Evolutionary conservation across 1,140 invertebrate species (phyloP).

Genomic region (Ips typographus): DNA sequence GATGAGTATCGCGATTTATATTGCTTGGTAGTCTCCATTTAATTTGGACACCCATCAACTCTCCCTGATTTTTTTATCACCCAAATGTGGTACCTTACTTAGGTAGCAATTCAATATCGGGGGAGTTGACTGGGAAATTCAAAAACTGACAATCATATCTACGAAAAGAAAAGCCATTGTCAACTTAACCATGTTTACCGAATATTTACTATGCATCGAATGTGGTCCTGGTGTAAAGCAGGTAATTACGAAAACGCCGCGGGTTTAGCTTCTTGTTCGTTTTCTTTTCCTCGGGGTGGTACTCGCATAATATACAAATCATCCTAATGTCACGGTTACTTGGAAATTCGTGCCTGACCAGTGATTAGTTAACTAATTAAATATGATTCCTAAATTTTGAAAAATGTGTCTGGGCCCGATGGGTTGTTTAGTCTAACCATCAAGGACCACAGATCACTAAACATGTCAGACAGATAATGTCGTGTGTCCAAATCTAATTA

Average conservation of each 20-base stretch:
- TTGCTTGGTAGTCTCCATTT: not conserved
- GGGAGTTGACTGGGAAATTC: not conserved
- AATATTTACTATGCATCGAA: conserved; percentile 12
- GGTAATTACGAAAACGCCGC: conserved; percentile 18
- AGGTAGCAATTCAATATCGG: no score
- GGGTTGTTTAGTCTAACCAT: no score
- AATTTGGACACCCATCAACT: not conserved
- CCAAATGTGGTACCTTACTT: no score
- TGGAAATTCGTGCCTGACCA: conserved; percentile 16
- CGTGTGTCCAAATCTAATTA: no score
- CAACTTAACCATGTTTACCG: conserved; percentile 14
- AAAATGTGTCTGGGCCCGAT: not conserved
- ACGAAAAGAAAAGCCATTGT: conserved; percentile 19
- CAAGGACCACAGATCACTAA: no score
- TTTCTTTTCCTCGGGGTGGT: conserved; percentile 9
- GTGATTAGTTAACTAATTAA: conserved; percentile 8
- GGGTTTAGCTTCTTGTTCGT: conserved; percentile 6
- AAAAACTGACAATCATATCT: conserved; percentile 16
- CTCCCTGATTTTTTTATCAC: no score
- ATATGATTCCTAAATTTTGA: not conserved
- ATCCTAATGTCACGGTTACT: conserved; percentile 14
- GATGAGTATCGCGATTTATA: conserved; percentile 12
- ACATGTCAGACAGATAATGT: no score
- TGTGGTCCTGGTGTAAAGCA: conserved; percentile 12
- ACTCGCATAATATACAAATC: conserved; percentile 2